Percentiles rank a stretch among this genome's conserved stretches.
These are phyloP conservation scores for Lamellibrachia luymesi DNA, from an alignment of 1,140 invertebrate species.

Conservation along the genomic window DNA sequence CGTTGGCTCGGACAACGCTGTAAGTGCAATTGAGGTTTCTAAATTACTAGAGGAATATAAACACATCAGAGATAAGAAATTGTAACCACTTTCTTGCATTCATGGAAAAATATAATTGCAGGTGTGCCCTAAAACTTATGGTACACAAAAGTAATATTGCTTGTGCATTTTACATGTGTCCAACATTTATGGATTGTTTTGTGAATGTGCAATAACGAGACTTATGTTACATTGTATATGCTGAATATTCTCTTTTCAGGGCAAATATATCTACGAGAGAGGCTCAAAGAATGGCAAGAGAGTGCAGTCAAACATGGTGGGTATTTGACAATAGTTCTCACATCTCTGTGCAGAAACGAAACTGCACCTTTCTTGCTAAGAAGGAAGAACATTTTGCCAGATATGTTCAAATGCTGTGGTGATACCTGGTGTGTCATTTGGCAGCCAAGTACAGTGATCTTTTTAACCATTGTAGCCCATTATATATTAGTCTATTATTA, in stretches of 20 bases:
- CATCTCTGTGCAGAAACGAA: neutral
- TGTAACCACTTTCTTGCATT: too few species aligned
- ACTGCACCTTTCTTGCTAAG: neutral
- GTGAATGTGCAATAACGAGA: neutral
- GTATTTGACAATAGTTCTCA: conserved; percentile 13
- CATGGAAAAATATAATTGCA: too few species aligned
- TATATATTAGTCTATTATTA: neutral
- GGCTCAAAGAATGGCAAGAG: conserved; percentile 88
- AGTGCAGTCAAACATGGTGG: conserved; percentile 92
- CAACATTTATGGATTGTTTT: neutral
- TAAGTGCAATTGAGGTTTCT: conserved; percentile 55
- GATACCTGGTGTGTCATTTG: neutral
- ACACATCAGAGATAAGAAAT: too few species aligned
- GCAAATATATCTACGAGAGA: conserved; percentile 92
- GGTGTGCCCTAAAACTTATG: neutral
- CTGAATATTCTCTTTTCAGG: conserved; percentile 60
- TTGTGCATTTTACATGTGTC: neutral
- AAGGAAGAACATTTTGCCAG: neutral
- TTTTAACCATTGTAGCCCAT: neutral
- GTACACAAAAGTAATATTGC: neutral
- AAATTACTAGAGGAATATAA: neutral
- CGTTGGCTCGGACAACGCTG: conserved; percentile 93
- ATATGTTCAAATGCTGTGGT: neutral
- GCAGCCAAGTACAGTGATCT: neutral
- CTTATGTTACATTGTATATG: neutral